These are phyloP conservation scores for Tinea trinotella DNA, from an alignment of 2,888 invertebrate species.

Conservation along the genomic window DNA sequence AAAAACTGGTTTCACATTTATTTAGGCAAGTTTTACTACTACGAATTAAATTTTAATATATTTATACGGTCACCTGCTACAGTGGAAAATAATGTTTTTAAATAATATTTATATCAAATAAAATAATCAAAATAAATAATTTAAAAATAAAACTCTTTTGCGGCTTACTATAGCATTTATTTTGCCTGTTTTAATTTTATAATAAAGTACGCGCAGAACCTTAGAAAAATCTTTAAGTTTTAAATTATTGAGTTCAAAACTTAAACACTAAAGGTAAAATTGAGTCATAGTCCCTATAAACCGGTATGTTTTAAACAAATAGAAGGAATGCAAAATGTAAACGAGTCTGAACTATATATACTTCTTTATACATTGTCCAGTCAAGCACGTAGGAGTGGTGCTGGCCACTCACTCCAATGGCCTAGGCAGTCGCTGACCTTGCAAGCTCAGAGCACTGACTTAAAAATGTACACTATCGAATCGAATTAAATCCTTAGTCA, in stretches of 20 bases:
- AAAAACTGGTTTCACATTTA: not conserved
- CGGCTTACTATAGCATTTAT: too few relatives aligned
- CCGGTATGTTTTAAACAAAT: not conserved
- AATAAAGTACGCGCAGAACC: too few relatives aligned
- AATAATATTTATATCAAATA: not conserved
- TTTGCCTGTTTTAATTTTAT: too few relatives aligned
- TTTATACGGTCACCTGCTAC: not conserved
- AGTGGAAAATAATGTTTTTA: not conserved
- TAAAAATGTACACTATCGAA: conserved; percentile 1
- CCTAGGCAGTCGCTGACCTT: conserved; percentile 8
- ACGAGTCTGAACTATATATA: not conserved
- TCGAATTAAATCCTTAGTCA: not conserved
- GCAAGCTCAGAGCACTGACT: not conserved
- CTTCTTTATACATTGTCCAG: not conserved
- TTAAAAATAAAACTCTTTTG: too few relatives aligned
- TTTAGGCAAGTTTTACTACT: not conserved
- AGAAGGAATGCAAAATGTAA: not conserved
- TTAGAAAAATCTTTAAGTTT: too few relatives aligned
- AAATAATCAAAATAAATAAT: too few relatives aligned
- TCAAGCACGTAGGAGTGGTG: not conserved
- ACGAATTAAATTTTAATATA: not conserved
- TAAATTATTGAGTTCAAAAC: too few relatives aligned
- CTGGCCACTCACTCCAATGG: conserved; percentile 1
- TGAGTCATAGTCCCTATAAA: not conserved
- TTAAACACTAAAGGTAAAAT: not conserved